Evolutionary conservation across 37 sponge, comb jelly and placozoan species (phyloP).

Genomic region (Spongilla lacustris): DNA sequence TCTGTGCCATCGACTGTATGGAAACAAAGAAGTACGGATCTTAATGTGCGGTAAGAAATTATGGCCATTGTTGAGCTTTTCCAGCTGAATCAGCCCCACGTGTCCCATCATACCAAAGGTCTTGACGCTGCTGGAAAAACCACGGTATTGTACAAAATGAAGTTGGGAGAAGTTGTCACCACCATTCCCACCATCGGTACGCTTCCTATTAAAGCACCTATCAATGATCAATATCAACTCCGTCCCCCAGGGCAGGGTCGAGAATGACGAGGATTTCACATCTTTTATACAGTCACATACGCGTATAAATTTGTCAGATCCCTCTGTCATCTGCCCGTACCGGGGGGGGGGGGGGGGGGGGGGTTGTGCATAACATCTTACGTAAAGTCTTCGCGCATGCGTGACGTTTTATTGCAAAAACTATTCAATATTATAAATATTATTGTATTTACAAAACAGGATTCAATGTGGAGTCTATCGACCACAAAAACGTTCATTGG

Average conservation of each 20-base stretch:
- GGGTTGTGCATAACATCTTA: too few species aligned
- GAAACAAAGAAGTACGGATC: constrained; percentile 38
- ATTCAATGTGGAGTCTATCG: constrained; percentile 77
- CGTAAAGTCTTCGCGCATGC: background rate
- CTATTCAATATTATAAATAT: too few species aligned
- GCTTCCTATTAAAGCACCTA: too few species aligned
- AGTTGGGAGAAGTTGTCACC: constrained; percentile 90
- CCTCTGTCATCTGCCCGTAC: too few species aligned
- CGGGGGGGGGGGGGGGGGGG: too few species aligned
- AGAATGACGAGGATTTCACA: too few species aligned
- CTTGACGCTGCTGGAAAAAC: constrained; percentile 94
- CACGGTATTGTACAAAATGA: constrained; percentile 83
- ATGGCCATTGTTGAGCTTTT: background rate
- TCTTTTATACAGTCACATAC: too few species aligned
- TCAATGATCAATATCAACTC: too few species aligned
- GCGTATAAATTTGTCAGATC: too few species aligned
- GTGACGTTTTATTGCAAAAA: too few species aligned
- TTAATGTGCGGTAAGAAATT: constrained; percentile 39
- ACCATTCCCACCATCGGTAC: constrained; percentile 89
- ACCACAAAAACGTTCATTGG: constrained; percentile 55
- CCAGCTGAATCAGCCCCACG: background rate
- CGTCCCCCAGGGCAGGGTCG: too few species aligned
- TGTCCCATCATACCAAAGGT: constrained; percentile 22
- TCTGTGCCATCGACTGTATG: constrained; percentile 2
- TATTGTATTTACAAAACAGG: constrained; percentile 18